phyloP scores from a whole-genome alignment of 2,797 vertebrate species.

The Saxicola maurus region DNA sequence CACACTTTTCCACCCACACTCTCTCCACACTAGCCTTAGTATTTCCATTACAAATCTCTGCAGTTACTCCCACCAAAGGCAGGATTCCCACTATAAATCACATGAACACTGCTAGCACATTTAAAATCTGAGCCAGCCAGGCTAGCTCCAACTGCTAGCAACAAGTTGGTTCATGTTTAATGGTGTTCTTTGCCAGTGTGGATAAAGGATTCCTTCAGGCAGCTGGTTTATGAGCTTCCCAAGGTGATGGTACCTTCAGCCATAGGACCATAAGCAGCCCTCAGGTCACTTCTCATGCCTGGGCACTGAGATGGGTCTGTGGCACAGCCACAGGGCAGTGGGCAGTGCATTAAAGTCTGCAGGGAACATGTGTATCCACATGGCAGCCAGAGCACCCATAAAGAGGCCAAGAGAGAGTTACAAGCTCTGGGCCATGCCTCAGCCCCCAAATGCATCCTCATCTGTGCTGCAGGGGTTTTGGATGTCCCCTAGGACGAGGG shows the following conservation, averaged over 20 bases:
- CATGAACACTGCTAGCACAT: background rate
- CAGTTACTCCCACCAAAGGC: background rate
- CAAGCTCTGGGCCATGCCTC: background rate
- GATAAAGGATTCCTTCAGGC: background rate
- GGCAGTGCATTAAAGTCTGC: background rate
- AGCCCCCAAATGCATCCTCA: background rate
- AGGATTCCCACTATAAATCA: background rate
- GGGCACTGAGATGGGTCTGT: background rate
- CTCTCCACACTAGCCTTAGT: background rate
- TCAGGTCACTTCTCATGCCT: background rate
- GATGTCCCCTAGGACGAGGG: background rate
- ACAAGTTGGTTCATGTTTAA: background rate
- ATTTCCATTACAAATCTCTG: background rate
- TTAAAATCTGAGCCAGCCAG: background rate
- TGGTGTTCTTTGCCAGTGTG: background rate
- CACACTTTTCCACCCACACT: background rate
- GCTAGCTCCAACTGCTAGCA: background rate
- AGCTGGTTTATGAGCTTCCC: background rate
- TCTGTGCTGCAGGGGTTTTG: background rate
- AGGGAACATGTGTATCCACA: accelerated
- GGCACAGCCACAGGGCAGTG: background rate
- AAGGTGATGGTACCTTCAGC: background rate
- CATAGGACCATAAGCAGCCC: background rate
- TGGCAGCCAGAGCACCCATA: background rate
- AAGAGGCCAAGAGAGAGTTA: background rate